Evolutionary conservation across 2,797 vertebrate species (phyloP).

Genomic region (Syncerus caffer): DNA sequence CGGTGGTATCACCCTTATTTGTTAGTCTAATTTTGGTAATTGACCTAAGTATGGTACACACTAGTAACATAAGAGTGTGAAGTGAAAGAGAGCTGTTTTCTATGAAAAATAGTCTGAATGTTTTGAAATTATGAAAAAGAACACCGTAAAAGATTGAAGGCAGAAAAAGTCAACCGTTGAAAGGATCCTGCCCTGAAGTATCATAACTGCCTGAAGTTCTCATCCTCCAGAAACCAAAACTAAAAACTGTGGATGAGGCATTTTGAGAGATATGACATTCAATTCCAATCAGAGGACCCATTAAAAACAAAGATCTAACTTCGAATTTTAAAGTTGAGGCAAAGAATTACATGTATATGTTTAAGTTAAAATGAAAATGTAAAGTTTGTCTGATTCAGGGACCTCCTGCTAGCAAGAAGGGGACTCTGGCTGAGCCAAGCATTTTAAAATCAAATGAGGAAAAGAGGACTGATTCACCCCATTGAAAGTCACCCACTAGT

Average conservation of each 20-base stretch:
- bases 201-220: not conserved
- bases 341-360: not conserved
- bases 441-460: not conserved
- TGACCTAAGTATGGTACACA: not conserved
- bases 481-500: not conserved
- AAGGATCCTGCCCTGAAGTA: not conserved
- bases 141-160: not conserved
- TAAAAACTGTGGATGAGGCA: not conserved
- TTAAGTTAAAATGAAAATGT: constrained; percentile 25
- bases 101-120: not conserved
- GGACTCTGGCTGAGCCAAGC: not conserved
- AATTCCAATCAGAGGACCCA: not conserved
- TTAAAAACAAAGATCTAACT: not conserved
- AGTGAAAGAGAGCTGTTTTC: not conserved
- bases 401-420: not conserved
- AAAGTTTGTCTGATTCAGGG: not conserved
- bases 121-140: not conserved
- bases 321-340: not conserved
- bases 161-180: not conserved
- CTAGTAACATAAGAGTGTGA: not conserved
- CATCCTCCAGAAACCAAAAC: not conserved
- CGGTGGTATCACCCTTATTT: not conserved
- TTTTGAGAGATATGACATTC: not conserved
- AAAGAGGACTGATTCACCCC: not conserved
- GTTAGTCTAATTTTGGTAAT: not conserved